phyloP scores from a whole-genome alignment of 2,797 vertebrate species.

The Falco biarmicus region DNA sequence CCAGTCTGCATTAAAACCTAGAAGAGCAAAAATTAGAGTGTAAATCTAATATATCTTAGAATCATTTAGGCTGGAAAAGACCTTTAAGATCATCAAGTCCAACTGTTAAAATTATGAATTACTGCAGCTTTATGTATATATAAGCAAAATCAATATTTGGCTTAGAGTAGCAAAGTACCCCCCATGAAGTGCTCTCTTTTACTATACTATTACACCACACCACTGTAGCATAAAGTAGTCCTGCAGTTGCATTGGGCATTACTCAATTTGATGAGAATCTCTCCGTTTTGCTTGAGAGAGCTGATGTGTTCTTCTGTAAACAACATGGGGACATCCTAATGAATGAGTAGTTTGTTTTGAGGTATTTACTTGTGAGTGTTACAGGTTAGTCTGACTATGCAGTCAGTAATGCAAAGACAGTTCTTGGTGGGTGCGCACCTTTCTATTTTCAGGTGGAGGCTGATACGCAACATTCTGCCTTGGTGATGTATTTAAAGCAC shows the following conservation, averaged over 20 bases:
- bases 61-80: too few relatives aligned
- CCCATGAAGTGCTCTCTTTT: not conserved
- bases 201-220: not conserved
- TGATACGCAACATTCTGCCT: slow-evolving; percentile 8
- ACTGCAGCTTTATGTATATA: not conserved
- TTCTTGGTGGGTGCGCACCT: not conserved
- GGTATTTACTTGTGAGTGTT: not conserved
- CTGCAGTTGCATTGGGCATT: not conserved
- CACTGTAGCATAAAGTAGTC: not conserved
- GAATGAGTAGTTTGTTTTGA: not conserved
- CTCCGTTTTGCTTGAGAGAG: not conserved
- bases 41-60: not conserved
- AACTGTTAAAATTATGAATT: not conserved
- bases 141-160: not conserved
- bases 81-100: too few relatives aligned
- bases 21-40: not conserved
- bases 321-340: not conserved
- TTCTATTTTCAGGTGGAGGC: not conserved
- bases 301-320: not conserved
- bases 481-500: slow-evolving; percentile 30
- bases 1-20: not conserved
- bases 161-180: not conserved
- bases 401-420: not conserved
- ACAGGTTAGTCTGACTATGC: not conserved
- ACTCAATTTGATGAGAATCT: not conserved